phyloP scores from a whole-genome alignment of 2,888 invertebrate genomes.

The Lepidonotus clava region DNA sequence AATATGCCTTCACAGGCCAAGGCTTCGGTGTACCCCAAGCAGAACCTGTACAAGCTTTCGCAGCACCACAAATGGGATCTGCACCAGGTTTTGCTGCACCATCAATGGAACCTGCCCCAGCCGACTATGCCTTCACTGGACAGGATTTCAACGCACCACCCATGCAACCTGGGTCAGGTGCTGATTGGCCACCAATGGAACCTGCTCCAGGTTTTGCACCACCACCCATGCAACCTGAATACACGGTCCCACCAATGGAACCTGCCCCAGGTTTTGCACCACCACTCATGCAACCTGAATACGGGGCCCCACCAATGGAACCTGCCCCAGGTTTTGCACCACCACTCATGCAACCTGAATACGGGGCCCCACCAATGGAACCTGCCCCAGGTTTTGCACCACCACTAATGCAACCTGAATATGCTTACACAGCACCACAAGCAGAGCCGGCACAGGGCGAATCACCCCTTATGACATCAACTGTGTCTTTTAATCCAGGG shows the following conservation, averaged over 20 bases:
- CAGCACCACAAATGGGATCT: background rate
- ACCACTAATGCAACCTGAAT: no score
- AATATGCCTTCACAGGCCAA: background rate
- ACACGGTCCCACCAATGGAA: no score
- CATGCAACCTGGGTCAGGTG: background rate
- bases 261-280: background rate
- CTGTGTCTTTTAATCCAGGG: no score
- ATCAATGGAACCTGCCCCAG: background rate
- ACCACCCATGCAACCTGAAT: no score
- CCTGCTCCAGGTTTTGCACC: background rate
- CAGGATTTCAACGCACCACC: background rate
- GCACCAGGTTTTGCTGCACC: background rate
- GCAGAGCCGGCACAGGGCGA: no score
- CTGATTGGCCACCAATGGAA: no score
- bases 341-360: no score
- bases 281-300: no score
- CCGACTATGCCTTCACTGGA: background rate
- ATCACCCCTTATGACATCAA: no score
- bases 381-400: background rate
- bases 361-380: no score
- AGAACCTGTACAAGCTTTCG: background rate
- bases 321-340: background rate
- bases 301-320: no score
- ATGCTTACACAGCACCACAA: background rate
- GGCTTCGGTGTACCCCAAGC: background rate